Conservation (phyloP, 2,797 vertebrate species). For the Euthynnus affinis region DNA sequence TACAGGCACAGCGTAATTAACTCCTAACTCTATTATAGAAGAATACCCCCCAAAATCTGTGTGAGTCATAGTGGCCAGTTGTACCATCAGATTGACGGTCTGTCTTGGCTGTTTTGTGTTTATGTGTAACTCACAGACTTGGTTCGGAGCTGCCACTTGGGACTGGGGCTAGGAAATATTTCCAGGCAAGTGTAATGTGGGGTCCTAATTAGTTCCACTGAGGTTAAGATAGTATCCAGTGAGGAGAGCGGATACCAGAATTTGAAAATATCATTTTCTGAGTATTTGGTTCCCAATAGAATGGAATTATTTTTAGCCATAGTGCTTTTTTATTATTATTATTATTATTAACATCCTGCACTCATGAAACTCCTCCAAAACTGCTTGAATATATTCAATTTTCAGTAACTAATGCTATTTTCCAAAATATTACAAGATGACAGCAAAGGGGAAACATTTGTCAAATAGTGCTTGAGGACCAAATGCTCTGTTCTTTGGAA, state of each 20-base stretch:
- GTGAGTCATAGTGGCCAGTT: neutral
- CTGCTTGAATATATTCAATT: neutral
- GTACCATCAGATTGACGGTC: conserved; percentile 17
- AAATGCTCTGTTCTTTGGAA: conserved; percentile 28
- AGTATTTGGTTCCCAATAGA: conserved; percentile 13
- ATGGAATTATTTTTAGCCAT: conserved; percentile 9
- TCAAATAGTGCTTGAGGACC: neutral
- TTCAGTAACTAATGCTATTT: conserved; percentile 15
- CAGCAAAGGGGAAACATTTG: conserved; percentile 14
- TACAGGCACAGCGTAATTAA: neutral
- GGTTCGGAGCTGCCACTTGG: conserved; percentile 30
- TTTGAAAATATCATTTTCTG: conserved; percentile 24
- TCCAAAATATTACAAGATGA: conserved; percentile 5
- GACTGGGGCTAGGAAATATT: conserved; percentile 36
- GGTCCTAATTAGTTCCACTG: conserved; percentile 66
- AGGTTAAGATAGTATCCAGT: conserved; percentile 35
- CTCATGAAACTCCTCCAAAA: conserved; percentile 3
- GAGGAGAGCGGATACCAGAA: conserved; percentile 24
- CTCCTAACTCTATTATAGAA: neutral
- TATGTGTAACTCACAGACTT: conserved; percentile 38
- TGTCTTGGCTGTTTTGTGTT: conserved; percentile 22
- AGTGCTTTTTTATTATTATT: conserved; percentile 10
- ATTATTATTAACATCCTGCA: conserved; percentile 6
- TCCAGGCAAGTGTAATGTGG: conserved; percentile 37
- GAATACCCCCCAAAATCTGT: neutral